phyloP scores from a whole-genome alignment of 2,113 vertebrate species.

The Athene cunicularia region DNA sequence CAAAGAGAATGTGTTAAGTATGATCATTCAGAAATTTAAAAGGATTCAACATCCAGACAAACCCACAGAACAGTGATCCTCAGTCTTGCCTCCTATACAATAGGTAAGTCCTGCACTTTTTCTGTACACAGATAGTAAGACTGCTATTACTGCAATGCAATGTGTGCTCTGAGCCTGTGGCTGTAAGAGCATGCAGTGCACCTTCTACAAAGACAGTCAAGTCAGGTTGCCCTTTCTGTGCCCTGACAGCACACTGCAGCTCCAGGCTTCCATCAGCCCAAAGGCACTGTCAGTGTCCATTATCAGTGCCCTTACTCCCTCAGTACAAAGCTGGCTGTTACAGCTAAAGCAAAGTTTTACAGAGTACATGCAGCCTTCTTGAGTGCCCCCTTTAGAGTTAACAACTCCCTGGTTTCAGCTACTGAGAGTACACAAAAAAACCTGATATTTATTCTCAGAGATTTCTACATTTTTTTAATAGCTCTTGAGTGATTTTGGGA shows the following conservation, averaged over 20 bases:
- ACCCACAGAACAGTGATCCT: neutral
- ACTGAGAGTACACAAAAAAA: neutral
- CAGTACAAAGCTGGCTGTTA: neutral
- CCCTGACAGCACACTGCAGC: neutral
- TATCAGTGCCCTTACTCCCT: neutral
- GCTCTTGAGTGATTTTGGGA: neutral
- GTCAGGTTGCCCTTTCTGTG: neutral
- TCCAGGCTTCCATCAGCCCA: neutral
- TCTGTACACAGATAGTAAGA: neutral
- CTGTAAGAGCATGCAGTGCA: neutral
- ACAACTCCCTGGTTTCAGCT: neutral
- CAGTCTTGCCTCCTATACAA: neutral
- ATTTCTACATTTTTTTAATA: neutral
- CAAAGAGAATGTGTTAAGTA: neutral
- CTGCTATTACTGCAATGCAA: neutral
- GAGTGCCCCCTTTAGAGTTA: neutral
- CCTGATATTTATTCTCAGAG: neutral
- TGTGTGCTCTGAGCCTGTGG: rapidly evolving
- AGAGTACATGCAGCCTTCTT: neutral
- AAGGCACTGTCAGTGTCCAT: neutral
- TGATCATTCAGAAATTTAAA: neutral
- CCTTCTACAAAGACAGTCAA: neutral
- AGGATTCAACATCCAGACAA: neutral
- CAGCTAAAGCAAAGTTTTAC: neutral
- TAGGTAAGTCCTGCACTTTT: neutral